Base-by-base conservation (phyloP, 1,140 invertebrate genomes). In the Lepidurus couesii region DNA sequence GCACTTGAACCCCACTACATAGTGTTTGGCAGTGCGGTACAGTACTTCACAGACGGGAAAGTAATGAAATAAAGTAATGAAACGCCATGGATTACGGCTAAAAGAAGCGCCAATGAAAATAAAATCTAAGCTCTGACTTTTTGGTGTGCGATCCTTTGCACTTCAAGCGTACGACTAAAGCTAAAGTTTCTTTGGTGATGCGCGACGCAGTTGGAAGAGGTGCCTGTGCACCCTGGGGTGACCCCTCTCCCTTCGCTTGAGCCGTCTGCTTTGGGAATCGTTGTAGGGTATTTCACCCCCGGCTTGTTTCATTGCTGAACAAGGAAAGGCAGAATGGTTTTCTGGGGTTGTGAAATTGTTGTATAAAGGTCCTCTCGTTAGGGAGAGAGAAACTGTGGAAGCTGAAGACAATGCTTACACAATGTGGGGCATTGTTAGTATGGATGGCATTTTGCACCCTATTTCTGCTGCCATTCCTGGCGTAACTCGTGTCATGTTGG, bases 371-470 rank as follows among this genome's bases (percentile, higher is more conserved):
- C 53, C 53, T 65, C 21, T 21, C 3, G 53, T 65, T 65, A 65
- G 53, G 53, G 53, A 16, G 53, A 65, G 21, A 65, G 21, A 21
- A 65, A 21, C 53, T 65, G n/a, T 65, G 13, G 53, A 65, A 65
- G 53, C 21, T 65, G 53, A 21, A 65, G n/a, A 65, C 53, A 21
- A 65, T 65, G 13, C 16, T 13, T 13, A 13, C 45, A 65, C 53
- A 65, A 65, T 65, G 53, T 65, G 53, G 53, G 53, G 53, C 53
- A 65, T 65, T 65, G 53, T 65, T 65, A 65, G 53, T 65, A 65
- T 13, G 16, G 21, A 21, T 21, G 53, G 21, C 53, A 16, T 65
- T 65, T 65, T 65, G 53, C 53, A 65, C 53, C 53, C 53, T 65
- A 65, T 21, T 65, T 21, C 13, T 65, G 16, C 53, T 65, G 0